These are phyloP conservation scores for Chelon auratus DNA, from an alignment of 2,797 vertebrate genomes.

Conservation along the genomic window DNA sequence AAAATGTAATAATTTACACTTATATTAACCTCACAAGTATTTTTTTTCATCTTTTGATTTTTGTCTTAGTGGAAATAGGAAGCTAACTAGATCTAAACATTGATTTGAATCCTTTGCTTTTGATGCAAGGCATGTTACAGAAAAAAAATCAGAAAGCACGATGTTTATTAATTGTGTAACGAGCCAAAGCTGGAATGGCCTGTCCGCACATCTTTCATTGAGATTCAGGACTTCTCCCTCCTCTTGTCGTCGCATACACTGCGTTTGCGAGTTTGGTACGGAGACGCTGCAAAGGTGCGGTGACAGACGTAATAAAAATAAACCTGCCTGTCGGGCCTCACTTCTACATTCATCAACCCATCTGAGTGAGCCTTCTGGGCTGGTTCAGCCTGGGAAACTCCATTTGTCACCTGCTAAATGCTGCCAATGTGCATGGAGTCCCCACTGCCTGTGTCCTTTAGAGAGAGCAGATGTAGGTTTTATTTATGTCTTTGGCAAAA, in stretches of 20 bases:
- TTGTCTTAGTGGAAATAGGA: constrained; percentile 35
- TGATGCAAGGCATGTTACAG: constrained; percentile 83
- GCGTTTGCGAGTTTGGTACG: constrained; percentile 49
- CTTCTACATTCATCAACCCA: constrained; percentile 93
- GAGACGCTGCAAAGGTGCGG: constrained; percentile 65
- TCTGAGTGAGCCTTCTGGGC: constrained; percentile 90
- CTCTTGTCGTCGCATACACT: constrained; percentile 19
- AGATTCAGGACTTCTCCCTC: constrained; percentile 43
- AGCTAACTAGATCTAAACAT: constrained; percentile 34
- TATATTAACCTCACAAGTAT: constrained; percentile 1
- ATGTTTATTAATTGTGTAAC: constrained; percentile 19
- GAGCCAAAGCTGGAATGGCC: constrained; percentile 10
- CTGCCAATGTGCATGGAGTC: constrained; percentile 89
- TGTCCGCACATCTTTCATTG: constrained; percentile 28
- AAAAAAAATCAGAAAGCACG: constrained; percentile 50
- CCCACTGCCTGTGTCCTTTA: constrained; percentile 79
- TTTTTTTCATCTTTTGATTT: constrained; percentile 6
- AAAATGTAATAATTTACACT: neutral
- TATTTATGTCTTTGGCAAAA: constrained; percentile 65
- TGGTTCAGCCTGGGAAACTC: constrained; percentile 89
- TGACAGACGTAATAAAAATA: constrained; percentile 89
- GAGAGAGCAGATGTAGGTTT: constrained; percentile 85
- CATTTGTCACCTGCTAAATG: constrained; percentile 98
- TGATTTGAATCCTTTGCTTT: constrained; percentile 78
- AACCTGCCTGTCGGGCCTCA: constrained; percentile 88